phyloP scores from a whole-genome alignment of 2,113 vertebrate genomes.

The Bubo blakistoni region DNA sequence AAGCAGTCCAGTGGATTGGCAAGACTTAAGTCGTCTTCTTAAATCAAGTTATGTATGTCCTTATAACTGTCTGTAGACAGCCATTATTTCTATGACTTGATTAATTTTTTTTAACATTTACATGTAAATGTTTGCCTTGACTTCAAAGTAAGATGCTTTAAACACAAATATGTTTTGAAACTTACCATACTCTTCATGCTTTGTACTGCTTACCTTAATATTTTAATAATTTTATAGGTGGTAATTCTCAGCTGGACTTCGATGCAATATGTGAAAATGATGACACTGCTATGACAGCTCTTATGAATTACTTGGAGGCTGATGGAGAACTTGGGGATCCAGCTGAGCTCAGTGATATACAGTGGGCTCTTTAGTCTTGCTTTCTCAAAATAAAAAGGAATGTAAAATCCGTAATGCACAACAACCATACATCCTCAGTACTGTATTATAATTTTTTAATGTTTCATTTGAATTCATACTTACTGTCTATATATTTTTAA shows the following conservation, averaged over 20 bases:
- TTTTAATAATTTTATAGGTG: conserved; percentile 68
- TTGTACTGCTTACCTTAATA: fast-evolving
- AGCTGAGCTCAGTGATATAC: conserved; percentile 84
- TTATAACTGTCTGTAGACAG: not conserved
- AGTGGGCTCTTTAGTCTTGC: conserved; percentile 83
- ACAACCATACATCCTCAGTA: conserved; percentile 44
- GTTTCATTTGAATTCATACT: conserved; percentile 8
- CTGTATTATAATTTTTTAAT: conserved; percentile 41
- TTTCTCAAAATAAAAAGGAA: not conserved
- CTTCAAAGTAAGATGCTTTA: not conserved
- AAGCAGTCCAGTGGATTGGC: not conserved
- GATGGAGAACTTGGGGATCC: conserved; percentile 84
- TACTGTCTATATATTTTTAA: conserved; percentile 29
- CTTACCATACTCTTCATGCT: not conserved
- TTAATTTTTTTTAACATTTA: not conserved
- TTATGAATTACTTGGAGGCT: conserved; percentile 92
- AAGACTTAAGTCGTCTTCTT: not conserved
- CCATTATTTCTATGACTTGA: not conserved
- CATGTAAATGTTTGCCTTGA: not conserved
- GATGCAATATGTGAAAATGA: conserved; percentile 84
- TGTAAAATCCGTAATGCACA: conserved; percentile 19
- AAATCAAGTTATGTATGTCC: not conserved
- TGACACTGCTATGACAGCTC: conserved; percentile 85
- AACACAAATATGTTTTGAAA: not conserved
- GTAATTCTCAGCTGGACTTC: conserved; percentile 82